Conservation (phyloP, 1,140 invertebrate species). For the Ctenoplectra terminalis region DNA sequence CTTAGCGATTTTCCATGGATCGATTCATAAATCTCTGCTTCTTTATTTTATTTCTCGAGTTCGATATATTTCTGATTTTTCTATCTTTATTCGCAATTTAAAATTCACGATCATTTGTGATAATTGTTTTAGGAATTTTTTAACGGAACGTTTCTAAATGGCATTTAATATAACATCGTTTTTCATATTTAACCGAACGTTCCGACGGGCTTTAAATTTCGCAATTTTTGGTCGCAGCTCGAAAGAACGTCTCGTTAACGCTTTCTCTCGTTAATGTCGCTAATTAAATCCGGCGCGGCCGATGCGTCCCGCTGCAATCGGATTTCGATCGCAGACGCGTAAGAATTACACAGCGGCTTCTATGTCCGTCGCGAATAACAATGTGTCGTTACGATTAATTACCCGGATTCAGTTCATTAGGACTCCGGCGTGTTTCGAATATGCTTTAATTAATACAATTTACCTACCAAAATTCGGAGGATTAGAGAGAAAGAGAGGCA, state of each 20-base stretch:
- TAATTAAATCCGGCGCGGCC: conserved; percentile 25
- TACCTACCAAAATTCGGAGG: conserved; percentile 15
- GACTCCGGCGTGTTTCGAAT: conserved; percentile 20
- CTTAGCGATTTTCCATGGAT: background rate
- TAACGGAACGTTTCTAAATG: too few relatives aligned
- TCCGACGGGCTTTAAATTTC: background rate
- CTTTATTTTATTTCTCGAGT: too few relatives aligned
- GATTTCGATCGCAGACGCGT: conserved; percentile 33
- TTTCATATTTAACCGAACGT: background rate
- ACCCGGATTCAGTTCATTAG: conserved; percentile 48
- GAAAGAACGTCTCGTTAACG: conserved; percentile 25
- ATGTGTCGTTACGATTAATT: conserved; percentile 47
- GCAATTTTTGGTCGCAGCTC: background rate
- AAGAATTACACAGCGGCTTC: conserved; percentile 37
- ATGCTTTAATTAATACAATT: conserved; percentile 43
- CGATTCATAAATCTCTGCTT: too few relatives aligned
- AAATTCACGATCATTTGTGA: background rate
- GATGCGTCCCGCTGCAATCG: conserved; percentile 9
- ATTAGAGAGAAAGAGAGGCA: background rate
- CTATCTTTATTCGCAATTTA: background rate
- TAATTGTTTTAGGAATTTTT: background rate
- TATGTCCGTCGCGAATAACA: conserved; percentile 21
- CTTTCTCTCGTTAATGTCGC: conserved; percentile 4
- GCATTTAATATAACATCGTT: too few relatives aligned
- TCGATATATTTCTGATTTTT: background rate